Evolutionary conservation across 2,888 invertebrate genomes (phyloP).

Genomic region (Galeruca laticollis): DNA sequence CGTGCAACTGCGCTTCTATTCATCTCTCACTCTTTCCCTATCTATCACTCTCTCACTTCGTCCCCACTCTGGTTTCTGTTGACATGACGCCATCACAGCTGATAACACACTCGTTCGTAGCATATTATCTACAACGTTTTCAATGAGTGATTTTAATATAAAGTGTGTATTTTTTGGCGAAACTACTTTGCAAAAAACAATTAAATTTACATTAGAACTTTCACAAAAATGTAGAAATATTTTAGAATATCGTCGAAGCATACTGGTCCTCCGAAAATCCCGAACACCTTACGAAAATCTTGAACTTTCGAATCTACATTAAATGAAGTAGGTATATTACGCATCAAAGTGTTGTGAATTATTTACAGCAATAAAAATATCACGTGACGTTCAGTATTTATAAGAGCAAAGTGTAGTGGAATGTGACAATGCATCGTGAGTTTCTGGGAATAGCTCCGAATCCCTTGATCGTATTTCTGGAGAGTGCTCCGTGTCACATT

Average conservation of each 20-base stretch:
- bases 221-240: not conserved
- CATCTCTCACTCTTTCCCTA: too few species aligned
- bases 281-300: slow-evolving; percentile 17
- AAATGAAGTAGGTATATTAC: slow-evolving; percentile 26
- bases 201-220: too few species aligned
- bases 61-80: too few species aligned
- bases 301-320: slow-evolving; percentile 17
- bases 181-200: not conserved
- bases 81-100: too few species aligned
- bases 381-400: slow-evolving; percentile 19
- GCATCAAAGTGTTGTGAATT: slow-evolving; percentile 24
- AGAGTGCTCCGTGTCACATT: too few species aligned
- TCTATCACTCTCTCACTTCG: too few species aligned
- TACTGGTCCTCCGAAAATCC: not conserved
- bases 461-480: slow-evolving; percentile 8
- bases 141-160: not conserved
- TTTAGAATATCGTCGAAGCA: slow-evolving; percentile 23
- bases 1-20: too few species aligned
- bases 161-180: not conserved
- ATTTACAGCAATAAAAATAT: slow-evolving; percentile 26
- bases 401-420: slow-evolving; percentile 21
- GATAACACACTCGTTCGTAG: too few species aligned
- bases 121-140: too few species aligned
- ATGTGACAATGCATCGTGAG: slow-evolving; percentile 16
- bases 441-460: slow-evolving; percentile 21